Evolutionary conservation across 2,797 vertebrate species (phyloP).

Genomic region (Dipus sagitta): DNA sequence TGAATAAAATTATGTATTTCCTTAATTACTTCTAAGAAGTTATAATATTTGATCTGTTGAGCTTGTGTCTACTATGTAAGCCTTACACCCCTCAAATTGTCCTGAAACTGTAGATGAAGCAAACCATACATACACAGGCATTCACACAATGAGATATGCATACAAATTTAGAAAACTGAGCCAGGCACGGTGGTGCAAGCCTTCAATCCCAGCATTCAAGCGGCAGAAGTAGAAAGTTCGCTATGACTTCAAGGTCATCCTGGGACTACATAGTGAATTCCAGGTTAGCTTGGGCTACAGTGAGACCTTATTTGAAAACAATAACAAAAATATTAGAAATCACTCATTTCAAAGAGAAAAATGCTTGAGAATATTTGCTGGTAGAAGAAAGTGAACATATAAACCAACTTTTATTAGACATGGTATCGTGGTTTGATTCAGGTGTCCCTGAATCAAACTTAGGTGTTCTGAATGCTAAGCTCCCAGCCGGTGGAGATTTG

Average conservation of each 20-base stretch:
- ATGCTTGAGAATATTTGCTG: not conserved
- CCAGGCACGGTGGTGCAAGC: too few relatives aligned
- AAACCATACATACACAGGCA: not conserved
- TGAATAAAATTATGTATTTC: conserved; percentile 41
- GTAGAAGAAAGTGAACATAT: not conserved
- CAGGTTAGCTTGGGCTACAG: too few relatives aligned
- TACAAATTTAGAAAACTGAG: conserved; percentile 26
- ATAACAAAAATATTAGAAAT: too few relatives aligned
- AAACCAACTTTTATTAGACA: not conserved
- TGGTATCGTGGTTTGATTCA: too few relatives aligned
- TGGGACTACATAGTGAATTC: too few relatives aligned
- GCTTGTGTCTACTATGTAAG: not conserved
- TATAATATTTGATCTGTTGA: conserved; percentile 8
- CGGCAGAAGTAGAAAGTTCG: too few relatives aligned
- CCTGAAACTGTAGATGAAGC: not conserved
- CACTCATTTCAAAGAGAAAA: conserved; percentile 49
- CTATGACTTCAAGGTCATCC: too few relatives aligned
- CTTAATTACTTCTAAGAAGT: conserved; percentile 21
- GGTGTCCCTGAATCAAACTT: too few relatives aligned
- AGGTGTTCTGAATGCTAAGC: too few relatives aligned
- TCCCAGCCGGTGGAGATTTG: too few relatives aligned
- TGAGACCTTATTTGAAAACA: too few relatives aligned
- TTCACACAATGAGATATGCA: not conserved
- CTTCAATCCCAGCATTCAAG: too few relatives aligned
- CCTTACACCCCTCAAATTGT: not conserved